Evolutionary conservation across 2,888 invertebrate species (phyloP), one percentile per base, ranked within the genome.

Genomic region (Rotaria magnacalcarata): DNA sequence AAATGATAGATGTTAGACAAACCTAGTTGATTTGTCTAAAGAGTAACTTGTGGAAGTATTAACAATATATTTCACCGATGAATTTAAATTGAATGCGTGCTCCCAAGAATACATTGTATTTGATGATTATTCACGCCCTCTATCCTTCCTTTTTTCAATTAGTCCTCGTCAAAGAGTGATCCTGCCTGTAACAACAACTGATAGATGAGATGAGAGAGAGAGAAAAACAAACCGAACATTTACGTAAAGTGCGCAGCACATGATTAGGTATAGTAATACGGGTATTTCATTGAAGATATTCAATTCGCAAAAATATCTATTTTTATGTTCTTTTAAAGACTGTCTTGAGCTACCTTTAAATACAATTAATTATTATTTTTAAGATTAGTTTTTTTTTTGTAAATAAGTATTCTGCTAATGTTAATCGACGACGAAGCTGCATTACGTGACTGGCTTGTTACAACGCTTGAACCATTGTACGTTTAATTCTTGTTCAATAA

Each of bases 391-490:
- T 52, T 52, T 52, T 52, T 52, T 52, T 52, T 52, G 34, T 19
- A 19, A 19, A 34, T 34, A 67, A 19, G 34, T 34, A 41, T 34
- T 19, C 14, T 11, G n/a, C 14, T 67, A 16, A 80, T 80, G 80
- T n/a, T 80, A 24, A 80, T 80, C 14, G 80, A 80, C 43, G 80
- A 80, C 47, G 47, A 80, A 43, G 10, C 10, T 14, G 80, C 80
- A 47, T 47, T 80, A 80, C 43, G 47, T n/a, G 80, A 80, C 24
- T 80, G 80, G 80, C 80, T 80, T 47, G 80, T 80, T 11, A 6
- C 34, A 43, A 80, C 80, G n/a, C 47, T 80, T 14, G 80, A 80
- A 80, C 80, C 80, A 47, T 14, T 80, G 80, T 80, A 80, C 47
- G 19, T 41, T 80, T 41, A 16, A n/a, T 43, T 80, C 14, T 52